Conservation (phyloP, 1,140 invertebrate species). For the Sitodiplosis mosellana region DNA sequence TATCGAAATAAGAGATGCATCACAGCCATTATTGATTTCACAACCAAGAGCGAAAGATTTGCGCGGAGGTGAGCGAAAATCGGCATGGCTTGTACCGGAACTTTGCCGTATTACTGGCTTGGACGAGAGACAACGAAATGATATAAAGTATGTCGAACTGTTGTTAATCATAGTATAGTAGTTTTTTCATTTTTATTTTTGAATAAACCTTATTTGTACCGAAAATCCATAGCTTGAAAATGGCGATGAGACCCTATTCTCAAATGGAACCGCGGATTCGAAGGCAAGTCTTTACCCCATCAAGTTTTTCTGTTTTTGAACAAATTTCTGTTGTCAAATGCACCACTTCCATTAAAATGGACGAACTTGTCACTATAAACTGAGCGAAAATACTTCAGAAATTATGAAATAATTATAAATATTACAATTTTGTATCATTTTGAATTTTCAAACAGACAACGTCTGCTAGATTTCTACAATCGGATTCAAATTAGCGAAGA, state of each 20-base stretch:
- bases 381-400: too few species aligned
- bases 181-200: too few species aligned
- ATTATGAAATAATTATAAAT: too few species aligned
- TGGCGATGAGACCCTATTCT: constrained; percentile 38
- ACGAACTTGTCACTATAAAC: too few species aligned
- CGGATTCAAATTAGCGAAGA: too few species aligned
- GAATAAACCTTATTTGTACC: too few species aligned
- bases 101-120: constrained; percentile 51
- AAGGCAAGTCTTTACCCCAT: constrained; percentile 35
- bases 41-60: constrained; percentile 38
- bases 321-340: too few species aligned
- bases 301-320: constrained; percentile 33
- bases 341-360: too few species aligned
- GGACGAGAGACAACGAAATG: constrained; percentile 34
- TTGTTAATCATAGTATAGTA: too few species aligned
- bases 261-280: constrained; percentile 37
- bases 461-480: too few species aligned
- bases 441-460: too few species aligned
- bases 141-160: constrained; percentile 27
- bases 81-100: constrained; percentile 52
- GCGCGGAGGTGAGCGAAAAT: constrained; percentile 34
- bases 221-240: constrained; percentile 34
- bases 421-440: too few species aligned
- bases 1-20: constrained; percentile 30
- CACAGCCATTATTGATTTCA: constrained; percentile 45